These are phyloP conservation scores for Neosilurus mollespiculum DNA, from an alignment of 2,797 vertebrate genomes.

Conservation along the genomic window DNA sequence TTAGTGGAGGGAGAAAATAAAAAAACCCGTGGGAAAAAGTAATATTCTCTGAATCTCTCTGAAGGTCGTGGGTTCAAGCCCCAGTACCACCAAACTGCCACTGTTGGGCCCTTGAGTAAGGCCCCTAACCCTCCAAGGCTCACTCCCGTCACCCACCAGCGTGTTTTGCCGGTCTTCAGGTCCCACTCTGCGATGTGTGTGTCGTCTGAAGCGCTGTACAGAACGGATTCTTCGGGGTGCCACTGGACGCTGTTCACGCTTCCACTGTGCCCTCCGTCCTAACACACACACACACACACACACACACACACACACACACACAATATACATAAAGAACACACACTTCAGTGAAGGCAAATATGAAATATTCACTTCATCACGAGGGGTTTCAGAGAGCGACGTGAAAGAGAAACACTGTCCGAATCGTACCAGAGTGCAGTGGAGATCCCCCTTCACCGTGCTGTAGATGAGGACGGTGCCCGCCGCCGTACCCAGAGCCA, in stretches of 20 bases:
- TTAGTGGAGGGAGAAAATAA: no score
- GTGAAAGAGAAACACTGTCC: no score
- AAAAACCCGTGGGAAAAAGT: no score
- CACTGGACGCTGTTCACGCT: slow-evolving; percentile 92
- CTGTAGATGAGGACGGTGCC: slow-evolving; percentile 96
- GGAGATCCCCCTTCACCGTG: slow-evolving; percentile 88
- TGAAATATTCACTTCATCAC: neutral
- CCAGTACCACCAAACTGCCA: no score
- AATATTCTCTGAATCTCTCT: no score
- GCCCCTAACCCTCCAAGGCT: no score
- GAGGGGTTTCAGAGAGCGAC: neutral
- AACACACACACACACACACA: slow-evolving; percentile 33
- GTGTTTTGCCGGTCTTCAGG: slow-evolving; percentile 87
- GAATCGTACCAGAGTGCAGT: slow-evolving; percentile 89
- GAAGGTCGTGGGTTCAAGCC: no score
- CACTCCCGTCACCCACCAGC: slow-evolving; percentile 78
- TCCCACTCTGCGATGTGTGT: slow-evolving; percentile 95
- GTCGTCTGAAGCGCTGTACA: slow-evolving; percentile 97
- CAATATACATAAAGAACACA: neutral
- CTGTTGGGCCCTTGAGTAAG: no score
- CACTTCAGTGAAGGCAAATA: neutral
- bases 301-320: neutral
- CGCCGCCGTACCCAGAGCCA: slow-evolving; percentile 95
- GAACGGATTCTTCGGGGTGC: slow-evolving; percentile 85
- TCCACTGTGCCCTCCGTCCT: slow-evolving; percentile 90